phyloP scores from a whole-genome alignment of 2,888 invertebrate species.

The Zaprionus obscuricornis region DNA sequence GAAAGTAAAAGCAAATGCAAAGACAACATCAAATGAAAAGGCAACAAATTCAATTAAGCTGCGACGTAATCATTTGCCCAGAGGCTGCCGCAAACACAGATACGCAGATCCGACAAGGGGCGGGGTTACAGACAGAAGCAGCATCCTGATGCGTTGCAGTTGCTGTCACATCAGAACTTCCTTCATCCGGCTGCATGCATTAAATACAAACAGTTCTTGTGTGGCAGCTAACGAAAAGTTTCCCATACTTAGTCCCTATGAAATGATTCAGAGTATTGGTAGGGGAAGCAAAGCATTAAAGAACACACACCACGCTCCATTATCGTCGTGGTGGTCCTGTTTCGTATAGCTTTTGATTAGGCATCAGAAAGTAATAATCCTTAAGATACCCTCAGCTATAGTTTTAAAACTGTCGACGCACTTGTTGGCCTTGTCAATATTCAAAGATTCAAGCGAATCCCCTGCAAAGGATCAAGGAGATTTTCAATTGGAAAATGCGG shows the following conservation, averaged over 20 bases:
- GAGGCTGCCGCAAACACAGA: conserved; percentile 42
- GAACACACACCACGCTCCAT: conserved; percentile 67
- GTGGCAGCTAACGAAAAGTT: conserved; percentile 24
- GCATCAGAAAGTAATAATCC: conserved; percentile 61
- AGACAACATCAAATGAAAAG: conserved; percentile 63
- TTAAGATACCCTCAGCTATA: conserved; percentile 34
- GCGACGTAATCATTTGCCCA: conserved; percentile 53
- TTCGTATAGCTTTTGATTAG: conserved; percentile 54
- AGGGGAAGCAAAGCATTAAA: neutral
- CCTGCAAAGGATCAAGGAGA: conserved; percentile 24
- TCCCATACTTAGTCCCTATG: conserved; percentile 63
- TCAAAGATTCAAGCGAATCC: conserved; percentile 52
- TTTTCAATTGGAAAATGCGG: conserved; percentile 54
- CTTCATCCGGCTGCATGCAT: conserved; percentile 21
- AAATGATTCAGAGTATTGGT: too few species aligned
- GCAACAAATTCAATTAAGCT: conserved; percentile 70
- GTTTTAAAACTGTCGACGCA: conserved; percentile 60
- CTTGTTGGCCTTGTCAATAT: conserved; percentile 77
- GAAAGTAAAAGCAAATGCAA: conserved; percentile 26
- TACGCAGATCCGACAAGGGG: neutral
- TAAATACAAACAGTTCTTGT: conserved; percentile 25
- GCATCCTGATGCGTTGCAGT: conserved; percentile 28
- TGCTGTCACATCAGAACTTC: conserved; percentile 10
- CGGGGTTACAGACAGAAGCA: conserved; percentile 7
- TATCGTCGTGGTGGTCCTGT: conserved; percentile 64